Conservation (phyloP, 2,113 vertebrate species). For the Origma solitaria region DNA sequence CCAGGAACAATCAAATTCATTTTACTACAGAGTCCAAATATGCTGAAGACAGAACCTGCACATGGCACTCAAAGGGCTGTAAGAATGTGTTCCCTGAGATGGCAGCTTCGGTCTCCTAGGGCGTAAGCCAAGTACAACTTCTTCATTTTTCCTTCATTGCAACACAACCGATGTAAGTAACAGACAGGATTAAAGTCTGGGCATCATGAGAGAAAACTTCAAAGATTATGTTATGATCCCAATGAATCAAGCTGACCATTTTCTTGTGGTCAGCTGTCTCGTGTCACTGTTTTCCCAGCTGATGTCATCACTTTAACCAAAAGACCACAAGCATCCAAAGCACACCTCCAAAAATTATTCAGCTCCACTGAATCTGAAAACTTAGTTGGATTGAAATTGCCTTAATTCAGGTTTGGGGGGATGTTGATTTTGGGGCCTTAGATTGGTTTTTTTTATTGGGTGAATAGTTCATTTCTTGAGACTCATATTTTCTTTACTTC, state of each 20-base stretch:
- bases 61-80: not conserved
- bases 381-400: not conserved
- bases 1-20: not conserved
- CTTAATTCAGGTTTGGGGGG: not conserved
- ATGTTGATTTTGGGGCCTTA: not conserved
- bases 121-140: not conserved
- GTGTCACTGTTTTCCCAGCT: not conserved
- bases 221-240: not conserved
- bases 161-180: not conserved
- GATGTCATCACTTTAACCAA: not conserved
- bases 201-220: not conserved
- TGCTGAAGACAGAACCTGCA: not conserved
- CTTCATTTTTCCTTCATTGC: not conserved
- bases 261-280: not conserved
- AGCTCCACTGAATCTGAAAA: not conserved
- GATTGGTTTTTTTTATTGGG: no score
- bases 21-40: not conserved
- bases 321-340: not conserved
- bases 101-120: not conserved
- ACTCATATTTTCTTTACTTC: not conserved
- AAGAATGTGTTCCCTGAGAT: not conserved
- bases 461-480: not conserved
- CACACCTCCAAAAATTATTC: not conserved
- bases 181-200: not conserved
- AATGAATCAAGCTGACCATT: rapidly evolving